Evolutionary conservation across 2,797 vertebrate species (phyloP), one percentile per base, ranked within the genome.

Genomic region (Hemitrygon akajei): DNA sequence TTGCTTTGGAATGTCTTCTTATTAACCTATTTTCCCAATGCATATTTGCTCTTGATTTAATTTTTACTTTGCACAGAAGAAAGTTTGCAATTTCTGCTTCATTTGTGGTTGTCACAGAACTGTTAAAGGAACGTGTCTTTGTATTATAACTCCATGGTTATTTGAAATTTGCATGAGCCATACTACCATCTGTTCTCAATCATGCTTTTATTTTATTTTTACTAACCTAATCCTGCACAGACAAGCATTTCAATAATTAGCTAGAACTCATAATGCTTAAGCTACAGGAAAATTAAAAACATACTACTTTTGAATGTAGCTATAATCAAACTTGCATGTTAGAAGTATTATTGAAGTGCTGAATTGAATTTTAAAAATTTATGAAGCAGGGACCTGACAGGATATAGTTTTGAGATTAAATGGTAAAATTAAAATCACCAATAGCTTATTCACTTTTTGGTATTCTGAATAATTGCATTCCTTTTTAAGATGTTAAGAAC

Each of bases 131-230:
- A 92, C 47, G 91, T 93, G 71, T 5, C 37, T 18, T 22, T 47
- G 22, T 89, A 37, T 69, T 66, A 7, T 87, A 71, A 75, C 91
- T 56, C 66, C 2, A 22, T 47, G 91, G 69, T 76, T 93, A 76
- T 66, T 89, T 89, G n/a, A 30, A 76, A 30, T 76, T 47, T 93
- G 91, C 91, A 93, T 56, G 69, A 58, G 40, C 91, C 71, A 93
- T 93, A 56, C 37, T 93, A 76, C 63, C 71, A 75, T 69, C 30
- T 89, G 69, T 93, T 93, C 27, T 27, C 71, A 76, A 27, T 93
- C 27, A 14, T 75, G 40, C 69, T 91, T 91, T 87, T 87, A n/a
- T 93, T 93, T 93, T 93, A 71, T 76, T 71, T 93, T 93, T 93
- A 75, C 69, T 76, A 75, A 93, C 69, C 89, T 27, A 76, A 75